These are phyloP conservation scores for Lucilia cuprina DNA, from an alignment of 1,140 invertebrate genomes.

Conservation along the genomic window DNA sequence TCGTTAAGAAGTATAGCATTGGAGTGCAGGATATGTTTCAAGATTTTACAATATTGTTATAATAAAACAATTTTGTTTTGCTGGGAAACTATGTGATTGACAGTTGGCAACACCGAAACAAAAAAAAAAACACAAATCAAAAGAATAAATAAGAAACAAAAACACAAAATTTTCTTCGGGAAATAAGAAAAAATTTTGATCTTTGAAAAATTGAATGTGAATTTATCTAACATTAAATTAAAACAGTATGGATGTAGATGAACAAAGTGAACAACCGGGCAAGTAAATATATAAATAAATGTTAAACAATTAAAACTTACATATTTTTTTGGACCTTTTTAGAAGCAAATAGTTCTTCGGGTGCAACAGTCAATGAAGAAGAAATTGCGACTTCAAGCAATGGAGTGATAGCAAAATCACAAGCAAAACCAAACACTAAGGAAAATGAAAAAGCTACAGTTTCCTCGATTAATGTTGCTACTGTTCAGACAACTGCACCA, in stretches of 20 bases:
- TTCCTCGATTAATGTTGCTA: not conserved
- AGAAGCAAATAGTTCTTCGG: not conserved
- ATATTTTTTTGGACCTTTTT: not conserved
- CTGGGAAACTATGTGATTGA: too few relatives aligned
- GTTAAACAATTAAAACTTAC: not conserved
- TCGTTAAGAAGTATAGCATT: too few relatives aligned
- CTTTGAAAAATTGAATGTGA: not conserved
- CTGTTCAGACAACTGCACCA: not conserved
- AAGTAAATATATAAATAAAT: not conserved
- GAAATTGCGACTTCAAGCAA: conserved; percentile 3
- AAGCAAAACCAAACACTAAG: not conserved
- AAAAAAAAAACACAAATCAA: not conserved
- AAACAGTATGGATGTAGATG: conserved; percentile 23
- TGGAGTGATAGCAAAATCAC: not conserved
- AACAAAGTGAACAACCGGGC: conserved; percentile 8
- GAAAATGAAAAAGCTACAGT: not conserved
- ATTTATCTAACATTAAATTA: not conserved
- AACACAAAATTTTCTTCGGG: not conserved
- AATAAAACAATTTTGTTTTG: too few relatives aligned
- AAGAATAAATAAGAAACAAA: not conserved
- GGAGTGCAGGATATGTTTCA: too few relatives aligned
- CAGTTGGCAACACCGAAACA: not conserved
- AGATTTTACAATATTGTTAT: too few relatives aligned
- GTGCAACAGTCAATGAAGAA: not conserved
- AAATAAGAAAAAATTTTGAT: not conserved